Evolutionary conservation across 2,888 invertebrate species (phyloP), one percentile per base, ranked within the genome.

Genomic region (Thereva nobilitata): DNA sequence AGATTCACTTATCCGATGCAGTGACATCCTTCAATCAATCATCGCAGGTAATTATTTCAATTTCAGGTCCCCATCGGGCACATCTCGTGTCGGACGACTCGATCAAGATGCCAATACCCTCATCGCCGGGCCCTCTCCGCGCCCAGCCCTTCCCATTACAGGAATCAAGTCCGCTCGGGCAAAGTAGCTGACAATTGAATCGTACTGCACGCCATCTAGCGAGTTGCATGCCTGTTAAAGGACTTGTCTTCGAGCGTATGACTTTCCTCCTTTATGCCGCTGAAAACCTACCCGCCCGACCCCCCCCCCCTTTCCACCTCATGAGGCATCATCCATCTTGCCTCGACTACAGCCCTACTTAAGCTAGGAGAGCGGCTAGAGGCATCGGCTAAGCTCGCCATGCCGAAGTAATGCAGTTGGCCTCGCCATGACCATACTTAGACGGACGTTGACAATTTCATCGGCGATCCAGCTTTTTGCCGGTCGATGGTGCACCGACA

Each of bases 1-100:
- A 37, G 37, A 63, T 10, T 5, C 12, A 38, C 47, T 23, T 34
- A 61, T 61, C n/a, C 8, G 38, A 41, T 23, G 50, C 34, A 52
- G 47, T 67, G 63, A 64, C 67, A 67, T 67, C 55, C 42, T 55
- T 67, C 67, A 67, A 56, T 67, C 67, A 63, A 52, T 56, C 56
- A 44, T 9, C 44, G 42, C 50, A 49, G 9, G 59, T 45, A 44
- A 67, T 67, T 61, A 49, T 61, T 61, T 59, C 53, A 55, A 52
- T 41, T 59, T 42, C 50, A 23, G 34, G 34, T 49, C 40, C 50
- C 34, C 38, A 50, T 52, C 49, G 52, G 12, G 10, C 45, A 45
- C 34, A 35, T 12, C n/a, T 5, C 6, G 23, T 23, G 23, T 23
- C 23, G 23, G 23, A 23, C 5, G 42, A n/a, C n/a, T 50, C 52